phyloP scores from a whole-genome alignment of 1,140 invertebrate genomes.

The Colletes gigas region DNA sequence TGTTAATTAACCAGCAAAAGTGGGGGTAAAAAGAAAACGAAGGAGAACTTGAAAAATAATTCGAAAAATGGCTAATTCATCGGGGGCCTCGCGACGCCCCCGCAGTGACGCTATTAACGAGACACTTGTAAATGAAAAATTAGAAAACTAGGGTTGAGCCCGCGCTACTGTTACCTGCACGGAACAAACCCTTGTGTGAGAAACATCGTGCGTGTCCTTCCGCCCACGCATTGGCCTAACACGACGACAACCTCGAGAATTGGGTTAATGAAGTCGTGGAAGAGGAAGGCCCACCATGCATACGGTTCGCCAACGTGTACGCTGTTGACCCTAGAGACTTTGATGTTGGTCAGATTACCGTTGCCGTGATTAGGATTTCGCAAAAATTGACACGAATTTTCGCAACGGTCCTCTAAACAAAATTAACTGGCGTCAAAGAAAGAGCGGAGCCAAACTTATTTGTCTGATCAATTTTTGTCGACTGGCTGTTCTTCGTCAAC shows the following conservation, averaged over 20 bases:
- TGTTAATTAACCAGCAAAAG: too few species aligned
- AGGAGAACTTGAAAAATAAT: too few species aligned
- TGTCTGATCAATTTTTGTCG: neutral
- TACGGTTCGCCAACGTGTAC: neutral
- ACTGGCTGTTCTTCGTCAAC: constrained; percentile 1
- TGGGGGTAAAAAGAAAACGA: too few species aligned
- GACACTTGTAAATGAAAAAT: neutral
- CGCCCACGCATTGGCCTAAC: constrained; percentile 14
- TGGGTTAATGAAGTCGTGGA: constrained; percentile 49
- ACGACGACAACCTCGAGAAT: constrained; percentile 25
- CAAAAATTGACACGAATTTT: too few species aligned
- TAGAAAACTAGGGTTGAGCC: neutral
- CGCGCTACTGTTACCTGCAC: neutral
- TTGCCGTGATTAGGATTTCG: too few species aligned
- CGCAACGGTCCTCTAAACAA: too few species aligned
- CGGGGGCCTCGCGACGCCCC: too few species aligned
- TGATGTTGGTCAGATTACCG: neutral
- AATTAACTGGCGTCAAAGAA: too few species aligned
- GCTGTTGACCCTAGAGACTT: neutral
- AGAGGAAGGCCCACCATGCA: constrained; percentile 13
- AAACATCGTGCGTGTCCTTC: constrained; percentile 26
- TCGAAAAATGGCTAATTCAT: too few species aligned
- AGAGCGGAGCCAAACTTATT: neutral
- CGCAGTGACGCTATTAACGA: too few species aligned
- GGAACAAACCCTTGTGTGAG: neutral